Percentiles rank a stretch among this genome's conserved stretches.
Evolutionary conservation across 2,888 invertebrate genomes (phyloP).

Genomic region (Chrysolina haemoptera): DNA sequence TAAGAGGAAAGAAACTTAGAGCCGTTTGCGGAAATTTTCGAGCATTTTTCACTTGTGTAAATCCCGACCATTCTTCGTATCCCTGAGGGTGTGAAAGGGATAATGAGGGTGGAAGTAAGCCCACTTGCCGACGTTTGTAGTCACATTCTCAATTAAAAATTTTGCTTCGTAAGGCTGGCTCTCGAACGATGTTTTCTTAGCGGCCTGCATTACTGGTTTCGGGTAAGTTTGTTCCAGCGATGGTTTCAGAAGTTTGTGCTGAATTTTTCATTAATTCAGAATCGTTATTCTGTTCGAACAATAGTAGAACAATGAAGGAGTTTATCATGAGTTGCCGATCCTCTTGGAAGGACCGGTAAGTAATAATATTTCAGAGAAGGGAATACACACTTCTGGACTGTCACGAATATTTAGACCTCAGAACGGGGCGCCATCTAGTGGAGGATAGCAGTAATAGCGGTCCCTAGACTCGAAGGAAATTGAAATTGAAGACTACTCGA

Average conservation of each 20-base stretch:
- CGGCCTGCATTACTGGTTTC: neutral
- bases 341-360: no score
- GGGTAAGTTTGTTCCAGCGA: neutral
- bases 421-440: no score
- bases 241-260: neutral
- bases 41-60: conserved; percentile 30
- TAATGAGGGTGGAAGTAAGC: conserved; percentile 24
- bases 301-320: neutral
- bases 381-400: no score
- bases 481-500: no score
- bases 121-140: conserved; percentile 28
- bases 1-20: conserved; percentile 26
- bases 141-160: conserved; percentile 33
- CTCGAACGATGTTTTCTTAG: neutral
- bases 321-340: no score
- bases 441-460: no score
- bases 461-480: no score
- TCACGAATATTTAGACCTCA: no score
- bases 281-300: neutral
- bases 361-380: no score
- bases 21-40: conserved; percentile 28
- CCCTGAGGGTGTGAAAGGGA: conserved; percentile 21
- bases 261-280: no score
- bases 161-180: conserved; percentile 16
- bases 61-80: conserved; percentile 28